Conservation (phyloP, 1,140 invertebrate species). For the Tetraneura akinire region DNA sequence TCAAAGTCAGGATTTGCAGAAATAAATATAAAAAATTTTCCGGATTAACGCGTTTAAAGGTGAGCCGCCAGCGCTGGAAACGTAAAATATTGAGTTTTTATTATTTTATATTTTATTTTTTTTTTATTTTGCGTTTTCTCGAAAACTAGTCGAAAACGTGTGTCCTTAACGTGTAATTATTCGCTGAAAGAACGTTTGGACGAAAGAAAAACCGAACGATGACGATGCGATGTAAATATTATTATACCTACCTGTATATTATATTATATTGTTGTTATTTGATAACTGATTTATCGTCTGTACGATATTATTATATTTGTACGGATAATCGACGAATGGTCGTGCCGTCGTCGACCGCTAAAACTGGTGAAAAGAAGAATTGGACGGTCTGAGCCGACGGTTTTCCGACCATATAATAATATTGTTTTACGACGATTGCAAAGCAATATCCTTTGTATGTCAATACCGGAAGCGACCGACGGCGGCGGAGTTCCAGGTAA, state of each 20-base stretch:
- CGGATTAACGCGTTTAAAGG: neutral
- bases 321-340: neutral
- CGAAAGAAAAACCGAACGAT: neutral
- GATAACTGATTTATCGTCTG: no score
- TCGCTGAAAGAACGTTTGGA: neutral
- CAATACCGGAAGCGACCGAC: constrained; percentile 14
- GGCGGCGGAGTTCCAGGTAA: neutral
- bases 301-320: no score
- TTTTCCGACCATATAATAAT: neutral
- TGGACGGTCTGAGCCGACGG: neutral
- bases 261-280: neutral
- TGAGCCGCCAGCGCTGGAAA: no score
- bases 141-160: no score
- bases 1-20: neutral
- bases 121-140: no score
- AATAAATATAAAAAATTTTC: neutral
- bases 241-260: neutral
- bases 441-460: constrained; percentile 21
- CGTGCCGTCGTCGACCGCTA: neutral
- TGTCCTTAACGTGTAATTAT: no score
- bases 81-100: no score
- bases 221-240: neutral
- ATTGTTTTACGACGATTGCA: constrained; percentile 33
- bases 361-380: neutral
- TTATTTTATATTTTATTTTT: no score